Base-by-base conservation (phyloP, 2,797 vertebrate species). In the Chloroceryle inda region DNA sequence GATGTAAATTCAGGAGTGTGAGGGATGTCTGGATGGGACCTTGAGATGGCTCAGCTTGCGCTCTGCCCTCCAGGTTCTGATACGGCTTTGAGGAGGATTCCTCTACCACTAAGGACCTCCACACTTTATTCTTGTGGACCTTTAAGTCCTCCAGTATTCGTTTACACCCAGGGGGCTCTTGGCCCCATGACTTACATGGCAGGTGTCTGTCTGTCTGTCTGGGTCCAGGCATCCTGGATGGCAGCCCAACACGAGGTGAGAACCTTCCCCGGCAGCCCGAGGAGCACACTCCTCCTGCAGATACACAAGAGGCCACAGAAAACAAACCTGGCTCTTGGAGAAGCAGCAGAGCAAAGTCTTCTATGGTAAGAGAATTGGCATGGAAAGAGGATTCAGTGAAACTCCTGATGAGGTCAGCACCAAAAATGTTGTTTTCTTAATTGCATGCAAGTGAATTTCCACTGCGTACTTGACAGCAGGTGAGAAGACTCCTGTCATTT, bases 241-340 rank as follows among this genome's bases (percentile, higher is more conserved):
- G 40, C 5, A 2, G 18, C 45, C 52, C 53, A 24, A 0, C 19
- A 2, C 3, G 45, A 35, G 23, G 19, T 3, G 5, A n/a, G 62
- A 6, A 29, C 49, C 55, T 50, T 26, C 42, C 44, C 69, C 20
- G 20, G 4, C 19, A 27, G 18, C 2, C 61, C n/a, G 15, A 22
- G 26, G 17, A 24, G 16, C 53, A 20, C 40, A 0, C 5, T 37
- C 29, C 52, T 78, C 40, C 31, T 27, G 59, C 38, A 67, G 53
- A 16, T 31, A 23, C 35, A 8, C 24, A 16, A 5, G 20, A 38
- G 24, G 5, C 38, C 45, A 3, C 35, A n/a, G 42, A 58, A 86
- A 91, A 38, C 37, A 50, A 86, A 26, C 6, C n/a, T 56, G n/a
- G 35, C 16, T 42, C 61, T 68, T 38, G 62, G 55, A 55, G 68